Evolutionary conservation across 2,113 vertebrate genomes (phyloP), one percentile per base, ranked within the genome.

Genomic region (Prinia subflava): DNA sequence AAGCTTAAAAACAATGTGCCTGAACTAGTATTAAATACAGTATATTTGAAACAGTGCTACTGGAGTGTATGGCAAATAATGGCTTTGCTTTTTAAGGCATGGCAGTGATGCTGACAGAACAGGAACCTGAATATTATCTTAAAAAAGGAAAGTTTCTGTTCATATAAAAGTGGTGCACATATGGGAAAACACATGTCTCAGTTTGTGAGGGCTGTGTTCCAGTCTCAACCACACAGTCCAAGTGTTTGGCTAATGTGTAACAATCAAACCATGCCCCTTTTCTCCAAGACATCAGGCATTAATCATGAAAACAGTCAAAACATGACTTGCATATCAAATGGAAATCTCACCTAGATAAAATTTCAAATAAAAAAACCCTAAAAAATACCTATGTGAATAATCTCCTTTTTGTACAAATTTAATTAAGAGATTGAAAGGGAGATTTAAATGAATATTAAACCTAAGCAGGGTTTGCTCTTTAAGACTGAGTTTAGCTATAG

Each of bases 401-500:
- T 16, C 17, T 89, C n/a, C 18, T 93, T 68, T 91, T 71, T 74
- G 24, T 53, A 84, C 17, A 82, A 84, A 76, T 78, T 71, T 87
- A 90, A 94, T 84, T 81, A 89, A 52, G 13, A 92, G 18, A 83
- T 83, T 81, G 68, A 81, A 94, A 91, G 30, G 39, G 18, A 21
- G 7, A 83, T 89, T 91, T 79, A 82, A 95, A 87, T 84, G 23
- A 57, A 76, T 94, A 86, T 84, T 81, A 94, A 92, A 87, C 28
- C 11, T 41, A 89, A 68, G 24, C 44, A 76, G 64, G 23, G 22
- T 68, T 89, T 87, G 60, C 37, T 68, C 9, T 91, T 87, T 62
- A 82, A 95, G 91, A 84, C 4, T 67, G 22, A 41, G 10, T 89
- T 92, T 71, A 89, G 74, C 28, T 87, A 33, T 4, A 83, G 57